These are phyloP conservation scores for Cyclina sinensis DNA, from an alignment of 1,140 invertebrate species.

Conservation along the genomic window DNA sequence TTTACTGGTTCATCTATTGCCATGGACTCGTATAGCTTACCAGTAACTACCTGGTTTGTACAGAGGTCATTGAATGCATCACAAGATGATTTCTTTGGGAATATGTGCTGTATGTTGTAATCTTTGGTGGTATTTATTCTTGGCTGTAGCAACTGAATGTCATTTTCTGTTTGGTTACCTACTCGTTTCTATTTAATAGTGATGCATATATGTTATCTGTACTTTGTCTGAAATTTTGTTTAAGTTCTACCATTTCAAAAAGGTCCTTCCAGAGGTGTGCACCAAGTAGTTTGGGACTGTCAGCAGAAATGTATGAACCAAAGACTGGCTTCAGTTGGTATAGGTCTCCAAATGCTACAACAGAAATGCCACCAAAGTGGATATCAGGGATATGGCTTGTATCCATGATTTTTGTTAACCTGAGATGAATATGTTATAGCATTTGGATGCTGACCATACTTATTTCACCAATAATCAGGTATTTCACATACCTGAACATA, in stretches of 20 bases:
- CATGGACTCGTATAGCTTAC: too few species aligned
- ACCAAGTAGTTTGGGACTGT: background rate
- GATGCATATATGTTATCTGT: background rate
- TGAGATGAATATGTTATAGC: background rate
- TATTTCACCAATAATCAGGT: background rate
- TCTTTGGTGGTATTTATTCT: too few species aligned
- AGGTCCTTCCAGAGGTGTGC: background rate
- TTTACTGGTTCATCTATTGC: too few species aligned
- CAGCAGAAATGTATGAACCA: background rate
- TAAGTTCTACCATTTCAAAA: background rate
- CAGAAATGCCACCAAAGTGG: background rate
- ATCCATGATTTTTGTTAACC: background rate
- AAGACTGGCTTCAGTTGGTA: conserved; percentile 17
- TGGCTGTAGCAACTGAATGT: too few species aligned
- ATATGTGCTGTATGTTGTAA: too few species aligned
- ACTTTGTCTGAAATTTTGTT: background rate
- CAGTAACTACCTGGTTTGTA: too few species aligned
- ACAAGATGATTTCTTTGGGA: too few species aligned
- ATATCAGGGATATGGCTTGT: background rate
- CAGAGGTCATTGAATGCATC: too few species aligned
- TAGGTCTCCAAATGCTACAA: background rate
- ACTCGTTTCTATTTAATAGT: background rate
- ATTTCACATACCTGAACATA: background rate
- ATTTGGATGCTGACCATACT: conserved; percentile 14
- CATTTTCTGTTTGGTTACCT: too few species aligned